Conservation (phyloP, 1,140 invertebrate genomes). For the Hycleus cichorii region DNA sequence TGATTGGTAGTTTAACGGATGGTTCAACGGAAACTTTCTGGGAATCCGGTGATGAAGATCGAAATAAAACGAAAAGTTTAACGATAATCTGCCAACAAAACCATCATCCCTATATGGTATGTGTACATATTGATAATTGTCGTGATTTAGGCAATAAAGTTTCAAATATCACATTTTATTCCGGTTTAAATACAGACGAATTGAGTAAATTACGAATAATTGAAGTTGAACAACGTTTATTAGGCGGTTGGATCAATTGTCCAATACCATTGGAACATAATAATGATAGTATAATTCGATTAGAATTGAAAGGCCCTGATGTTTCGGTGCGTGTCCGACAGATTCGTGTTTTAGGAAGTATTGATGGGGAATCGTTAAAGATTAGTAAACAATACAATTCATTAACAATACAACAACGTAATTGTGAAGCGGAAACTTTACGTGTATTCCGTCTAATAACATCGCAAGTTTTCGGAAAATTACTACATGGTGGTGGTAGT, state of each 20-base stretch:
- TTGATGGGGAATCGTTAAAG: conserved; percentile 48
- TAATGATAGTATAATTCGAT: conserved; percentile 52
- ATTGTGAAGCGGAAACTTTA: conserved; percentile 87
- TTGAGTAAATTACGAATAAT: conserved; percentile 68
- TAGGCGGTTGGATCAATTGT: conserved; percentile 80
- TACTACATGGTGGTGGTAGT: conserved; percentile 52
- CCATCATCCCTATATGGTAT: conserved; percentile 59
- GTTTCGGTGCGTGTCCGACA: conserved; percentile 83
- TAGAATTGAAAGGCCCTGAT: conserved; percentile 88
- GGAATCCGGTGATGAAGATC: conserved; percentile 96
- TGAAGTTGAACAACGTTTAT: conserved; percentile 72
- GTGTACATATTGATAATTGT: conserved; percentile 89
- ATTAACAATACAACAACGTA: conserved; percentile 63
- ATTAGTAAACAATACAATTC: conserved; percentile 47
- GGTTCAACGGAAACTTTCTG: conserved; percentile 97
- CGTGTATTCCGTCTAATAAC: conserved; percentile 91
- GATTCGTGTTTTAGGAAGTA: conserved; percentile 56
- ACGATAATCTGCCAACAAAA: conserved; percentile 47
- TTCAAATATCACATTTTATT: conserved; percentile 70
- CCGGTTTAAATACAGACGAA: conserved; percentile 72
- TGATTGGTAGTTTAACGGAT: conserved; percentile 88
- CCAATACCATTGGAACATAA: conserved; percentile 51
- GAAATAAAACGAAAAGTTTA: conserved; percentile 77
- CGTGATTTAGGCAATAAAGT: conserved; percentile 88
- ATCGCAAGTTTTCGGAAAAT: conserved; percentile 87